Evolutionary conservation across 2,888 invertebrate species (phyloP), one percentile per base, ranked within the genome.

Genomic region (Phengaris arion): DNA sequence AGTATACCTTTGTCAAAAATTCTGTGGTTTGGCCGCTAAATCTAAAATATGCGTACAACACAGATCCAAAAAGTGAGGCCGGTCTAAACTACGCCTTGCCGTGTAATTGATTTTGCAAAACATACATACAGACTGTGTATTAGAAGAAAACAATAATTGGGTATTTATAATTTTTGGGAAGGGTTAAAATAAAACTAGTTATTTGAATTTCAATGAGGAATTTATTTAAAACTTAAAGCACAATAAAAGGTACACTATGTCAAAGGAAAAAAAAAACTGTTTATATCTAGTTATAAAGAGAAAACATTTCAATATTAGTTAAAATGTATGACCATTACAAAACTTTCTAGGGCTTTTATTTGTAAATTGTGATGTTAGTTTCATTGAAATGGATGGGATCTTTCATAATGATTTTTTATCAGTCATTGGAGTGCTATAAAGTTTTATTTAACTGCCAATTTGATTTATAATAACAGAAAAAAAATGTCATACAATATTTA

Each of bases 161-260:
- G 35, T 35, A 35, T 35, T 35, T 35, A 35, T 35, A 35, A 35
- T 35, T 35, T 35, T 35, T 35, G 35, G 15, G 3, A 57, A 45
- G 15, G 48, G 22, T 51, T 70, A 2, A 9, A 51, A 70, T 51
- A 15, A 70, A 70, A 70, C 51, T 57, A 48, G 48, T 48, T 15
- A 46, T 13, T 13, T 35, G n/a, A 13, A 55, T 46, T 74, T 15
- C n/a, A 51, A 74, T 64, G 55, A 74, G 46, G 9, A 74, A 59
- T 74, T 57, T 57, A 74, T 74, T 57, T 45, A 15, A 74, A 57
- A 59, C 55, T 15, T 51, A 74, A 59, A 45, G 35, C 12, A 64
- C 35, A 64, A 64, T 13, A 45, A 64, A 64, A 64, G 10, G 10
- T 64, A 64, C 64, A 64, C 64, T 12, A 64, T 64, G 12, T 35